phyloP scores from a whole-genome alignment of 2,888 invertebrate species.

The Agrochola circellaris region DNA sequence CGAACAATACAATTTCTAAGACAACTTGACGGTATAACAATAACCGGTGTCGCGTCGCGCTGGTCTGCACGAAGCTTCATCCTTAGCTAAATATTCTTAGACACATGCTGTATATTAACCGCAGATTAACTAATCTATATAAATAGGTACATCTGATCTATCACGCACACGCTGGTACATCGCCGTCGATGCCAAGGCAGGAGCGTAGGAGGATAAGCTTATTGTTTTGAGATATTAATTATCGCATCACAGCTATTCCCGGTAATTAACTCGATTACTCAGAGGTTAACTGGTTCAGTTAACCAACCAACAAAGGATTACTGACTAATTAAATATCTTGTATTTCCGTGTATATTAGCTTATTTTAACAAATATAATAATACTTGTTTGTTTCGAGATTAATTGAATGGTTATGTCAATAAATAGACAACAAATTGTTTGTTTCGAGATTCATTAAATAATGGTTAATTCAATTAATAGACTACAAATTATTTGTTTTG shows the following conservation, averaged over 20 bases:
- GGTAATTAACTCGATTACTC: constrained; percentile 57
- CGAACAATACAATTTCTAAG: no score
- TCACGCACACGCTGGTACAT: neutral
- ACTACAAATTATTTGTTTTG: neutral
- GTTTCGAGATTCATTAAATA: no score
- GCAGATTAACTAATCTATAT: constrained; percentile 20
- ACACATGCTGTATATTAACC: neutral
- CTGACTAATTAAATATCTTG: constrained; percentile 44
- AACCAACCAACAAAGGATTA: constrained; percentile 55
- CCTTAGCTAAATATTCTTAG: neutral
- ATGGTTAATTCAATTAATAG: no score
- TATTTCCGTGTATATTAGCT: constrained; percentile 16
- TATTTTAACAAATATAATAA: no score
- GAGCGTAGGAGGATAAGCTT: constrained; percentile 36
- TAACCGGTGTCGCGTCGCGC: no score
- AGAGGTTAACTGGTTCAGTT: constrained; percentile 53
- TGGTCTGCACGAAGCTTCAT: no score
- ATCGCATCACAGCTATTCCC: constrained; percentile 52
- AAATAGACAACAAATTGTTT: no score
- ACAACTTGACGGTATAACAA: no score
- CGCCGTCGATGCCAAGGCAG: constrained; percentile 8
- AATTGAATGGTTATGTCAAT: no score
- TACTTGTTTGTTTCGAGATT: no score
- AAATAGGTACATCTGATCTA: constrained; percentile 15
- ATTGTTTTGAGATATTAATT: constrained; percentile 67